phyloP scores from a whole-genome alignment of 2,797 vertebrate genomes.

The Sylvia borin region DNA sequence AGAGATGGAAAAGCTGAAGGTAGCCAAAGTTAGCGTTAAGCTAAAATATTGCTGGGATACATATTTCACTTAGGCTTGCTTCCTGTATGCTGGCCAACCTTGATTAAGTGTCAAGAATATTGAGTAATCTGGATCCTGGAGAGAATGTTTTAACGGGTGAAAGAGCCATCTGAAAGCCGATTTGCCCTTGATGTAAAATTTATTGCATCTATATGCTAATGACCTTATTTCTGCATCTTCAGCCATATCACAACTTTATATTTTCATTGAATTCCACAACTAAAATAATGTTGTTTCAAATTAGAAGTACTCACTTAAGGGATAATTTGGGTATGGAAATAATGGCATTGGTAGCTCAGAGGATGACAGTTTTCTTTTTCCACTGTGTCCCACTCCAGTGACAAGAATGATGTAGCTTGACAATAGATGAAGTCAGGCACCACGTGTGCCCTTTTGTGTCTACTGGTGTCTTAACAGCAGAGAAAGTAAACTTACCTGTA shows the following conservation, averaged over 20 bases:
- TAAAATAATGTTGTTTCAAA: not conserved
- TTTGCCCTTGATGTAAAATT: conserved; percentile 58
- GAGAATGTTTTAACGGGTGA: conserved; percentile 51
- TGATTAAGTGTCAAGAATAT: conserved; percentile 70
- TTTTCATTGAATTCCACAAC: not conserved
- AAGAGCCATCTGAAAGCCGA: conserved; percentile 38
- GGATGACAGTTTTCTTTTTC: not conserved
- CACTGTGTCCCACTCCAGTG: not conserved
- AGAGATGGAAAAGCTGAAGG: conserved; percentile 29
- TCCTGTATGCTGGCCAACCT: conserved; percentile 39
- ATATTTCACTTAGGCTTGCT: conserved; percentile 52
- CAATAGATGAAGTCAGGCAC: not conserved
- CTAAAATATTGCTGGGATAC: conserved; percentile 59
- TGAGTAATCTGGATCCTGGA: conserved; percentile 60
- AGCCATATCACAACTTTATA: not conserved
- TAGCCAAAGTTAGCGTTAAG: not conserved
- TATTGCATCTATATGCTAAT: conserved; percentile 59
- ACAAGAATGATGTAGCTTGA: not conserved
- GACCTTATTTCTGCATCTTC: conserved; percentile 24
- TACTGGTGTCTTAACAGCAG: not conserved
- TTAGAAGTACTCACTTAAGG: not conserved
- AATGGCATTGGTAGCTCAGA: not conserved
- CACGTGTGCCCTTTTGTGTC: not conserved
- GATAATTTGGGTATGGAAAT: not conserved
- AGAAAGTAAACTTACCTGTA: not conserved